These are phyloP conservation scores for Oreocharis arfaki DNA, from an alignment of 2,113 vertebrate species.

Conservation along the genomic window DNA sequence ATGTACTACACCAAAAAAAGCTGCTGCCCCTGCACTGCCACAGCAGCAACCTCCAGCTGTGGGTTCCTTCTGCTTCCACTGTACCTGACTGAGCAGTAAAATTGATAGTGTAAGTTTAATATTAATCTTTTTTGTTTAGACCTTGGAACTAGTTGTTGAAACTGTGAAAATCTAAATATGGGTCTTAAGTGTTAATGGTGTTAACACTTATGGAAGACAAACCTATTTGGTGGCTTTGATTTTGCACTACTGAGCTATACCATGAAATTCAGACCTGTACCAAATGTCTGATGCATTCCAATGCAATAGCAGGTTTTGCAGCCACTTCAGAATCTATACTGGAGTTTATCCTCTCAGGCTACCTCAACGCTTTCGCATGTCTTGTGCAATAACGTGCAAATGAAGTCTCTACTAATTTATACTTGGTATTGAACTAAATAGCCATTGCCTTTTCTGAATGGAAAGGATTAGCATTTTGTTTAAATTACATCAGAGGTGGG, in stretches of 20 bases:
- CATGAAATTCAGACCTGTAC: background rate
- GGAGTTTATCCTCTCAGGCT: background rate
- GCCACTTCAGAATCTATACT: background rate
- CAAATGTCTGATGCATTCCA: background rate
- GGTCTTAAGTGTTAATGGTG: background rate
- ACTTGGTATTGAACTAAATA: background rate
- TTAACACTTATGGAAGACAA: background rate
- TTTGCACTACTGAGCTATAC: background rate
- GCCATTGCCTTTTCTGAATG: background rate
- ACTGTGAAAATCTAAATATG: background rate
- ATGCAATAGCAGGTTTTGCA: background rate
- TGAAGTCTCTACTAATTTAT: background rate
- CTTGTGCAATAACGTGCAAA: background rate
- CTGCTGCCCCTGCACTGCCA: rapidly evolving
- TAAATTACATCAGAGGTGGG: background rate
- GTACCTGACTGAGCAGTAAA: background rate
- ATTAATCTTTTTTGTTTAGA: background rate
- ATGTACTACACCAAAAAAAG: background rate
- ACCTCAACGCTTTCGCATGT: background rate
- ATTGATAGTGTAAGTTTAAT: background rate
- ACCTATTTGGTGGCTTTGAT: background rate
- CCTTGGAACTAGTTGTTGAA: background rate
- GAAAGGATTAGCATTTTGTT: background rate
- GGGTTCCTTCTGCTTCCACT: background rate
- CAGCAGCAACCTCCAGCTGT: background rate